Evolutionary conservation across 2,888 invertebrate genomes (phyloP), one percentile per base, ranked within the genome.

Genomic region (Sphecodes monilicornis): DNA sequence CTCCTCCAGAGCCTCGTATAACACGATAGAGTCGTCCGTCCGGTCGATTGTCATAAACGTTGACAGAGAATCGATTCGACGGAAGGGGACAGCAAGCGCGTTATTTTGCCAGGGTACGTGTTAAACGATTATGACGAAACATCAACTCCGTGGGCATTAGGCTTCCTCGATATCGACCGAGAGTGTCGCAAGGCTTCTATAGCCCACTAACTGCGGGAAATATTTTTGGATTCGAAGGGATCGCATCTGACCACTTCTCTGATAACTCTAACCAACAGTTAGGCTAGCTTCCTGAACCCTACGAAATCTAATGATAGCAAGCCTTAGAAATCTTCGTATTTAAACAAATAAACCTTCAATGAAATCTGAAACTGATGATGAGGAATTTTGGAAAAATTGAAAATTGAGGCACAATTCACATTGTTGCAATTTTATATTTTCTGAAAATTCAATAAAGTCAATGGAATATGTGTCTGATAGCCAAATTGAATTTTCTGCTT

Each of bases 41-140:
- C 36, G 70, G n/a, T 69, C 50, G 72, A 76, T 78, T 46, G 71
- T 71, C 71, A 71, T 82, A 50, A 68, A 50, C 78, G 29, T 74
- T 26, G n/a, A 43, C 73, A 39, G 76, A 50, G 75, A 50, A 83
- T 81, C 76, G 76, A 76, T 54, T 57, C 57, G 0, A 5, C 11
- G 76, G 11, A 16, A 50, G 39, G 22, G 43, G 22, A n/a, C 29
- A 26, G 16, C 32, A 0, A 43, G 16, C 41, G 26, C 71, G 43
- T 71, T 72, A 54, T 76, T 76, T 68, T 50, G 68, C 68, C 10
- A 22, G 68, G 70, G 41, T 46, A 39, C 46, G 26, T 64, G 78
- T 78, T 64, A 72, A 78, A 72, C 78, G 64, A 81, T 82, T 76
- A 76, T 36, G 82, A 82, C 73, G 82, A 76, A 76, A 82, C 69